Percentiles rank a stretch among this genome's conserved stretches.
Evolutionary conservation across 1,140 invertebrate genomes (phyloP).

Genomic region (Dolichoris vasculosae): DNA sequence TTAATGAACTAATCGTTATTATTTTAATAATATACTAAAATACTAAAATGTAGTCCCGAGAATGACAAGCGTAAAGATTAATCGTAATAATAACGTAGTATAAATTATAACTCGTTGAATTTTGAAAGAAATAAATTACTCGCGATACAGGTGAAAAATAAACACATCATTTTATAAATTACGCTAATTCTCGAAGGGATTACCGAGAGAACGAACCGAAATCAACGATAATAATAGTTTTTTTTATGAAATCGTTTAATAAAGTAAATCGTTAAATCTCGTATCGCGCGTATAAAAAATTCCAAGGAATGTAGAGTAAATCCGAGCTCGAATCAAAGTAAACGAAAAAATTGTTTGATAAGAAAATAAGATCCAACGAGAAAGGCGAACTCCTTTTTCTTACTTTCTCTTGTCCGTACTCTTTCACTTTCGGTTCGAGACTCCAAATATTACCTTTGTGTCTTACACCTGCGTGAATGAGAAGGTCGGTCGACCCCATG

Average conservation of each 20-base stretch:
- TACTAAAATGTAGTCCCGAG: no score
- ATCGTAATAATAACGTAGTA: not conserved
- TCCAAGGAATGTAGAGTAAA: not conserved
- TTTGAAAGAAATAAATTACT: not conserved
- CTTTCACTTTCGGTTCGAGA: not conserved
- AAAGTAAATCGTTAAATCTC: not conserved
- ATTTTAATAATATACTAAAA: no score
- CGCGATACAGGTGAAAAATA: not conserved
- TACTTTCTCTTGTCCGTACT: conserved; percentile 19
- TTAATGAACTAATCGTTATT: no score
- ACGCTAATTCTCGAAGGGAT: not conserved
- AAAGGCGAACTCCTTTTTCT: conserved; percentile 2
- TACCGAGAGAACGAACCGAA: not conserved
- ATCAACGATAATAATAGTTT: not conserved
- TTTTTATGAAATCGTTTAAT: not conserved
- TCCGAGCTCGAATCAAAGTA: not conserved
- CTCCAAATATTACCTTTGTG: conserved; percentile 2
- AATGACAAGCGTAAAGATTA: not conserved
- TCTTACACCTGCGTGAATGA: not conserved
- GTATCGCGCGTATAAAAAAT: not conserved
- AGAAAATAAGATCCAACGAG: not conserved
- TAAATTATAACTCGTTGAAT: not conserved
- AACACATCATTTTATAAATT: not conserved
- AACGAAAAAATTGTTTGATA: not conserved
- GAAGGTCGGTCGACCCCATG: conserved; percentile 33